Base-by-base conservation (phyloP, 2,888 invertebrate species). In the Nyleta sp. region DNA sequence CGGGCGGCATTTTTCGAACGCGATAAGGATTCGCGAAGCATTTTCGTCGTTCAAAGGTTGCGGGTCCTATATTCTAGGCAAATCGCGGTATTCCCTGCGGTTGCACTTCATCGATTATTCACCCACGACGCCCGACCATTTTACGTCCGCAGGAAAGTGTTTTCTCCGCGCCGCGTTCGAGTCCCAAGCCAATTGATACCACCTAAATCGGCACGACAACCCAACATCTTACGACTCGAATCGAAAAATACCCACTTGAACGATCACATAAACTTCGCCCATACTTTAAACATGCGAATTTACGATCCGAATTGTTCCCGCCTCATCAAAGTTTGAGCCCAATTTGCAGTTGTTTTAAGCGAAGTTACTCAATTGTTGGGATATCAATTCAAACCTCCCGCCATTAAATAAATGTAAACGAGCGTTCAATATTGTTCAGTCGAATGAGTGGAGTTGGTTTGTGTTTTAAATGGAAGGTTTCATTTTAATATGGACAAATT, bases 81-180 rank as follows among this genome's bases (percentile, higher is more conserved):
- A 86, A 86, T 87, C 86, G 83, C 84, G 72, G 81, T 75, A 82
- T 80, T 78, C 81, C 81, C 81, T 79, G 80, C 78, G 82, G 80
- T 77, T 81, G 77, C 75, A 79, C 59, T 83, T 84, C 86, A 86
- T 87, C 80, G 84, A 85, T 87, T 86, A 87, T 87, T 87, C 84
- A 87, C 83, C 82, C 84, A n/a, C n/a, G 82, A 81, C 80, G n/a
- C 83, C 80, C 82, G 83, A 83, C 85, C 84, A 84, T 86, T 85
- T 84, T 78, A 81, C 84, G 84, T 84, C 76, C 82, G 81, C 81
- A 81, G 80, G 81, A 85, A 84, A 82, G 82, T 80, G 81, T 82
- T 82, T 81, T 74, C 81, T 84, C 81, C 80, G 82, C 71, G 78
- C 74, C 79, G 55, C 81, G 80, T 80, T 83, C 75, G 80, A 80